Percentiles rank a stretch among this genome's conserved stretches.
These are phyloP conservation scores for Sandelia bainsii DNA, from an alignment of 2,797 vertebrate species.

Conservation along the genomic window DNA sequence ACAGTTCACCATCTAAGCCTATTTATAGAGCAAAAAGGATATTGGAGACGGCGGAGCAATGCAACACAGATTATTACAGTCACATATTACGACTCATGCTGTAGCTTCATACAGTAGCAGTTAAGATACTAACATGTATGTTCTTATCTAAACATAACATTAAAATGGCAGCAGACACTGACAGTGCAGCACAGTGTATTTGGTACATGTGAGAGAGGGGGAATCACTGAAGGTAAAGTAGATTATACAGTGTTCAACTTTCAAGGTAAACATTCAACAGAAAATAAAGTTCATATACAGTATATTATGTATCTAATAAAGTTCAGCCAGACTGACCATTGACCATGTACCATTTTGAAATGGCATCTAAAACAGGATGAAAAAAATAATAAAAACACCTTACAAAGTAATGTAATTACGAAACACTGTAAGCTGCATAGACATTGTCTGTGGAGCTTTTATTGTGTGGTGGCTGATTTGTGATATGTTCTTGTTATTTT, in stretches of 20 bases:
- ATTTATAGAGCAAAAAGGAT: conserved; percentile 49
- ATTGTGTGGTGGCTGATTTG: background rate
- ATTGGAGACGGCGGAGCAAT: background rate
- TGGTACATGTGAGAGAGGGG: conserved; percentile 28
- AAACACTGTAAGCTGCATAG: conserved; percentile 1
- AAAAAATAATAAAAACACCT: conserved; percentile 4
- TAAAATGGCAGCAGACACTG: conserved; percentile 24
- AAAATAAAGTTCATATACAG: conserved; percentile 23
- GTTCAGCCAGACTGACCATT: background rate
- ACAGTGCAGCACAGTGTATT: conserved; percentile 24
- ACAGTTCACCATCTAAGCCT: conserved; percentile 10
- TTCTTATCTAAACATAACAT: conserved; percentile 15
- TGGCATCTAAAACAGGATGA: background rate
- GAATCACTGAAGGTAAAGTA: conserved; percentile 32
- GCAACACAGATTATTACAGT: conserved; percentile 8
- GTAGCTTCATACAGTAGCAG: conserved; percentile 25
- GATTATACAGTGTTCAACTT: conserved; percentile 26
- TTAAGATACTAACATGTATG: conserved; percentile 38
- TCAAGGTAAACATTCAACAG: conserved; percentile 35
- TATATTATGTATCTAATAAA: conserved; percentile 6
- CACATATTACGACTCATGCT: conserved; percentile 6
- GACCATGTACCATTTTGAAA: conserved; percentile 29
- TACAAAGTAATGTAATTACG: background rate
- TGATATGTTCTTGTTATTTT: background rate
- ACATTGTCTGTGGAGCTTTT: background rate